Evolutionary conservation across 1,140 invertebrate genomes (phyloP).

Genomic region (Ceratina australensis): DNA sequence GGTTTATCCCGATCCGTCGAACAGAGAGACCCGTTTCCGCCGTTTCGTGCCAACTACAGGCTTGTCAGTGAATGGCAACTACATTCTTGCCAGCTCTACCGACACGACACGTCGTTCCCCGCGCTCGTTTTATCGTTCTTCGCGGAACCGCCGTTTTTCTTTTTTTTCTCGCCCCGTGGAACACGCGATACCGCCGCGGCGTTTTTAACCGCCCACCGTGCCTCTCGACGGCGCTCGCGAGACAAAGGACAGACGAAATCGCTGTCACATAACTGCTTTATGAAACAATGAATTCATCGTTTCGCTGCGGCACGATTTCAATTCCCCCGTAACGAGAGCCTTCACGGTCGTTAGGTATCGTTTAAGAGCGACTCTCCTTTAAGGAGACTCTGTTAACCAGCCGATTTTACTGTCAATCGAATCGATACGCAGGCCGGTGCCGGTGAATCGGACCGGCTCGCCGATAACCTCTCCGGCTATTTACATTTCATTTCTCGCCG

Average conservation of each 20-base stretch:
- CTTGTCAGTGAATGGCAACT: slow-evolving; percentile 35
- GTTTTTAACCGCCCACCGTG: slow-evolving; percentile 10
- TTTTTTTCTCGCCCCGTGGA: slow-evolving; percentile 18
- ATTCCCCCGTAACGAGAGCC: neutral
- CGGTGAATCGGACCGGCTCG: too few species aligned
- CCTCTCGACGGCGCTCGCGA: too few species aligned
- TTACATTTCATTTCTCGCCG: slow-evolving; percentile 14
- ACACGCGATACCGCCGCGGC: slow-evolving; percentile 12
- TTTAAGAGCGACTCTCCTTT: too few species aligned
- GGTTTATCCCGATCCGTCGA: slow-evolving; percentile 51
- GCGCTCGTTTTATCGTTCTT: slow-evolving; percentile 44
- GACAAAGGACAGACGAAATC: too few species aligned
- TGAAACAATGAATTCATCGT: neutral
- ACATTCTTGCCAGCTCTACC: slow-evolving; percentile 47
- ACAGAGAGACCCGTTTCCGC: slow-evolving; percentile 29
- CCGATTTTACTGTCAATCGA: neutral
- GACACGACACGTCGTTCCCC: slow-evolving; percentile 30
- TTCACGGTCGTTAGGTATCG: neutral
- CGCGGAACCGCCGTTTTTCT: slow-evolving; percentile 32
- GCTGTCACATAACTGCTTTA: too few species aligned
- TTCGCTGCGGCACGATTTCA: neutral
- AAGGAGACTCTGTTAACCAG: neutral
- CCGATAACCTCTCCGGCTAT: neutral
- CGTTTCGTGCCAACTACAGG: slow-evolving; percentile 47
- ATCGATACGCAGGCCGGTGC: neutral